These are phyloP conservation scores for Anorthoa munda DNA, from an alignment of 2,888 invertebrate genomes.

Conservation along the genomic window DNA sequence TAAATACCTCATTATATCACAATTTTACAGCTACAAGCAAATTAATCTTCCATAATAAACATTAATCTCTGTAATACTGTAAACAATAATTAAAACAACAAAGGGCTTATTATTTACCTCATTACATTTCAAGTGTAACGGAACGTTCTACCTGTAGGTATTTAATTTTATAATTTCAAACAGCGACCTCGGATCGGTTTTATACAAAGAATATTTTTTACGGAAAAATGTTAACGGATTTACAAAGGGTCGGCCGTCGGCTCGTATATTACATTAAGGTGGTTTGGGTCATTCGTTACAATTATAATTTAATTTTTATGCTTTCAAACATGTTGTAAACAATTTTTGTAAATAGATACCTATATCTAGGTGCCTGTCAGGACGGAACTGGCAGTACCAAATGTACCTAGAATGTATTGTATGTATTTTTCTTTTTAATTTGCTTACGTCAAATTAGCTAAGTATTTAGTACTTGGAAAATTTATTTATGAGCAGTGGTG, in stretches of 20 bases:
- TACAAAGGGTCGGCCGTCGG: slow-evolving; percentile 46
- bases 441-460: not conserved
- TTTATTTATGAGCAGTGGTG: too few relatives aligned
- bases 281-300: slow-evolving; percentile 65
- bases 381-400: not conserved
- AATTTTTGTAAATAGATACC: slow-evolving; percentile 9
- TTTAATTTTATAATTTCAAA: slow-evolving; percentile 36
- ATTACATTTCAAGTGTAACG: slow-evolving; percentile 21
- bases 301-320: slow-evolving; percentile 53
- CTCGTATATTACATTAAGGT: slow-evolving; percentile 49
- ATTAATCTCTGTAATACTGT: slow-evolving; percentile 13
- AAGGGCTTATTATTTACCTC: slow-evolving; percentile 27
- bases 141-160: slow-evolving; percentile 8
- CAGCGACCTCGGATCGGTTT: slow-evolving; percentile 21
- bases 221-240: slow-evolving; percentile 42
- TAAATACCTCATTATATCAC: not conserved
- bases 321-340: slow-evolving; percentile 26
- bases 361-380: not conserved
- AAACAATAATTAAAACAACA: slow-evolving; percentile 19
- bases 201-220: slow-evolving; percentile 31
- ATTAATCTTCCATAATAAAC: not conserved
- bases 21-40: not conserved
- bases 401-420: not conserved
- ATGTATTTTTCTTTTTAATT: not conserved
- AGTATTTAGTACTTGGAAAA: too few relatives aligned